Base-by-base conservation (phyloP, 2,113 vertebrate species). In the Sinocyclocheilus rhinocerous region DNA sequence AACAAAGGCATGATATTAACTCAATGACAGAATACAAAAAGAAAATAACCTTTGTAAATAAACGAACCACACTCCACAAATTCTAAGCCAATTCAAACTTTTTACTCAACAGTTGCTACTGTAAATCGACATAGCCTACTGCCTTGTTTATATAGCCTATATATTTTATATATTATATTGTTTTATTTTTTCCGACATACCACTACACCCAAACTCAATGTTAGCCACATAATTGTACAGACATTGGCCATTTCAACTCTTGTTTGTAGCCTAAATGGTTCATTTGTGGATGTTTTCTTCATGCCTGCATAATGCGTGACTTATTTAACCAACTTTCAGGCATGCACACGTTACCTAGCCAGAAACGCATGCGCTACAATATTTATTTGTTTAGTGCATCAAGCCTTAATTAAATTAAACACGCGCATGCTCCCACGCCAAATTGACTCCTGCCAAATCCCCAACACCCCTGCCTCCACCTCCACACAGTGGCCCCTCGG, bases 401-500 rank as follows among this genome's bases (percentile, higher is more conserved):
- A 73, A 70, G 33, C 80, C 29, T 84, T 84, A 73, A 84, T 84
- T 84, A 24, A 84, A 84, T 84, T 55, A 73, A 84, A 73, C 81
- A 83, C 67, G 69, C 50, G 22, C 69, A 42, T 26, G 65, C 29
- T 42, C 50, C 50, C 50, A 59, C 7, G 69, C 69, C 81, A 86
- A 59, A 90, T 87, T 12, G 83, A n/a, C 36, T 80, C 18, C 61
- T 73, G 81, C 81, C 81, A 84, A 73, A 73, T 57, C 81, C 50
- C 81, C 22, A 73, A 42, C 65, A 70, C 42, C 39, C 80, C 29
- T 39, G 61, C 80, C 24, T 82, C 63, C 81, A 83, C 81, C 69
- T 84, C 69, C 80, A 82, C 63, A 33, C 80, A 12, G 80, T 52
- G 80, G 61, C 24, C n/a, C 42, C 63, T 88, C 24, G 59, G 78